Base-by-base conservation (phyloP, 2,113 vertebrate species). In the Oncorhynchus mykiss region DNA sequence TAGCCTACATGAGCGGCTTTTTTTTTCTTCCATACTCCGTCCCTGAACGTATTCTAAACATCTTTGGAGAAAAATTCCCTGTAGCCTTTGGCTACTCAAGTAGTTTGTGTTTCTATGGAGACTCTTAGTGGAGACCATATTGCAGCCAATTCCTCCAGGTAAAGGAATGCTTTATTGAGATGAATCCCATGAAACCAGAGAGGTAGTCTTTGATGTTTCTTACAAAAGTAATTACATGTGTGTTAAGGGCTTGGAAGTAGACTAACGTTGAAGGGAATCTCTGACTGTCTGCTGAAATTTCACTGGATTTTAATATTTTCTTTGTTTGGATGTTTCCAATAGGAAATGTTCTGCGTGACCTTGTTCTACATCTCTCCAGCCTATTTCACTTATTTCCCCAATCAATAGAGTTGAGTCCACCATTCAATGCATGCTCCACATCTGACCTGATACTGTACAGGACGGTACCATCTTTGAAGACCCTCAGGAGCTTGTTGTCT, bases 401-500 rank as follows among this genome's bases (percentile, higher is more conserved):
- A 67, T n/a, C 24, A 67, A 16, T 12, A 27, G 65, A 67, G 65
- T 22, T 67, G 65, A 24, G 24, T 67, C 25, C 65, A 25, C 4
- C 24, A 29, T 25, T 27, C 22, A 67, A 67, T 67, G 24, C 39
- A 20, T 49, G n/a, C 51, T 12, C 2, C 12, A 9, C 4, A 5
- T 25, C 45, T 65, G 91, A 99, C 98, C 98, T 98, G 90, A 99
- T 99, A 78, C 97, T 99, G 91, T 99, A 99, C 67, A 99, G 92
- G 59, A 99, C 97, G 65, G 95, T 99, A 72, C 98, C 98, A 54
- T 97, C 95, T 88, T 99, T 99, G 83, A 97, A 99, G 93, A 99
- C 99, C 81, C 98, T 93, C 85, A 99, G 93, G 80, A 99, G 91
- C 87, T 99, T 99, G 92, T 99, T 99, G 88, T 99, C 98, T 2